Conservation (phyloP, 2,797 vertebrate species). For the Lagodon rhomboides region DNA sequence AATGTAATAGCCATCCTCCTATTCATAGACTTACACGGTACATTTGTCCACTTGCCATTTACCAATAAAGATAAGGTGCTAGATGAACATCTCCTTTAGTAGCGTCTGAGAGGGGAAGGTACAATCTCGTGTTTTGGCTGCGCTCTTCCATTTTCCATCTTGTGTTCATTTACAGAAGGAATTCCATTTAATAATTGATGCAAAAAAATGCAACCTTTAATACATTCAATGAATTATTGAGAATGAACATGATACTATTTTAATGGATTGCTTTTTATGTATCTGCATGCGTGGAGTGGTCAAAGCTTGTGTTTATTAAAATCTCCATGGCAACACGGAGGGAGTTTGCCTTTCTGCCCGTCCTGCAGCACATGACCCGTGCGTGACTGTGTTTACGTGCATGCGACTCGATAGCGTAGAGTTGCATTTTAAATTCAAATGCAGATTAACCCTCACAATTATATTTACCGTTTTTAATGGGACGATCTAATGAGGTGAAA, state of each 20-base stretch:
- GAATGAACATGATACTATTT: conserved; percentile 70
- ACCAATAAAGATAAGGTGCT: conserved; percentile 35
- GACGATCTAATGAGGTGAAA: conserved; percentile 33
- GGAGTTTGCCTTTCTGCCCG: conserved; percentile 15
- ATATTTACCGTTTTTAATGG: conserved; percentile 36
- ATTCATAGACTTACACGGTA: conserved; percentile 29
- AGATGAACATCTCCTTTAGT: conserved; percentile 11
- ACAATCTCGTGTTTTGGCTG: conserved; percentile 34
- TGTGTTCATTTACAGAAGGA: conserved; percentile 63
- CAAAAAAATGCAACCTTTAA: conserved; percentile 73
- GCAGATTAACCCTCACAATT: conserved; percentile 19
- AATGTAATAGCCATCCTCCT: conserved; percentile 34
- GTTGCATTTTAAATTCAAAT: conserved; percentile 15
- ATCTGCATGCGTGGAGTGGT: conserved; percentile 55
- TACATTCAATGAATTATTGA: conserved; percentile 79
- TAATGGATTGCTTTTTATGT: conserved; percentile 66
- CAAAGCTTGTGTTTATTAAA: conserved; percentile 68
- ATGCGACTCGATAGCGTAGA: background rate
- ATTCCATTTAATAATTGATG: conserved; percentile 73
- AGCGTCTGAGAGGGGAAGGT: conserved; percentile 29
- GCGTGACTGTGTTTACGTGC: no score
- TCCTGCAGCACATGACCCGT: background rate
- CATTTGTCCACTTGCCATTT: conserved; percentile 37
- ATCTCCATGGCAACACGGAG: conserved; percentile 59
- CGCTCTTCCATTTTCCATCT: conserved; percentile 31